Percentiles rank a stretch among this genome's conserved stretches.
Evolutionary conservation across 2,797 vertebrate species (phyloP).

Genomic region (Cossypha polioptera): DNA sequence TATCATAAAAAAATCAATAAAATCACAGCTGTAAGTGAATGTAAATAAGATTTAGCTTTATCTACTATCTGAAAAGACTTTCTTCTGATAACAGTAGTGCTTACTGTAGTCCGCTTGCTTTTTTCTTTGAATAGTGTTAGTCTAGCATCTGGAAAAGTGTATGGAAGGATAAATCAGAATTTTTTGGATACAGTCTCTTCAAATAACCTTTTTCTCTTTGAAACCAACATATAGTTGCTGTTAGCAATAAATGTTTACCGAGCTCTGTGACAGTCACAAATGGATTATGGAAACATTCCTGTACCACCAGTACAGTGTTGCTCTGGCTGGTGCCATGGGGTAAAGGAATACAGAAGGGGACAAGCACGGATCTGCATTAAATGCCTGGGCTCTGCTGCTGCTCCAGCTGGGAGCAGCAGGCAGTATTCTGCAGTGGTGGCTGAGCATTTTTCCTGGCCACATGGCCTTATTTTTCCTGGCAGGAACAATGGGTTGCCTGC

Average conservation of each 20-base stretch:
- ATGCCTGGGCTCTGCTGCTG: background rate
- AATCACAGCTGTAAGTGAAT: background rate
- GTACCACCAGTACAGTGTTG: fast-evolving
- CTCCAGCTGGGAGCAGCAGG: background rate
- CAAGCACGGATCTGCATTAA: background rate
- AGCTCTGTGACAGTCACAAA: background rate
- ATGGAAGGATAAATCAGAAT: background rate
- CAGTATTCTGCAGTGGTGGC: background rate
- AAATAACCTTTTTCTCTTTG: background rate
- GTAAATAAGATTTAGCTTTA: background rate
- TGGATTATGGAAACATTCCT: background rate
- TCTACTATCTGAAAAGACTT: background rate
- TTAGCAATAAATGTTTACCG: background rate
- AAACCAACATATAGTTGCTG: background rate
- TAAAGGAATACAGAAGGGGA: background rate
- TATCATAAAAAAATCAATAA: background rate
- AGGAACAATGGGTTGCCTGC: background rate
- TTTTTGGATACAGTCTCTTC: background rate
- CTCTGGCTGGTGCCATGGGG: background rate
- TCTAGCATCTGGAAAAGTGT: background rate
- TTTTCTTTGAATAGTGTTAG: background rate
- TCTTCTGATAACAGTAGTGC: background rate
- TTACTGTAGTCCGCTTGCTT: background rate
- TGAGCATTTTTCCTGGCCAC: background rate
- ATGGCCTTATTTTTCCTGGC: background rate